A percentile compares a stretch with the other conserved stretches of the same genome.
Conservation (phyloP, 2,888 invertebrate genomes). For the Agrotis ipsilon region DNA sequence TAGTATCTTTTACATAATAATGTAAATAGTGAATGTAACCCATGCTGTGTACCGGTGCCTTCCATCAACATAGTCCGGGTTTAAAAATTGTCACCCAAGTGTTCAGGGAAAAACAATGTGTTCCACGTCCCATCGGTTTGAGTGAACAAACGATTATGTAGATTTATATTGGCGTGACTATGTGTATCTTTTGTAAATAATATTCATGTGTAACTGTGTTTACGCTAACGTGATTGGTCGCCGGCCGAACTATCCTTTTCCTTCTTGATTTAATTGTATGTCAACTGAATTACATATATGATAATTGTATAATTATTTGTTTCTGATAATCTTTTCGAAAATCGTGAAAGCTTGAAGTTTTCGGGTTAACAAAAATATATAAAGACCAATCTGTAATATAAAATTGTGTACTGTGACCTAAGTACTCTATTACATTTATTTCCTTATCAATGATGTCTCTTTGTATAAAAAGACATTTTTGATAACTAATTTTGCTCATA, state of each 20-base stretch:
- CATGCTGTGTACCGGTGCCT: slow-evolving; percentile 2
- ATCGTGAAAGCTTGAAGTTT: slow-evolving; percentile 11
- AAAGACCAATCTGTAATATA: slow-evolving; percentile 32
- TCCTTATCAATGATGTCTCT: slow-evolving; percentile 36
- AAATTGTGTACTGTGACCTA: slow-evolving; percentile 48
- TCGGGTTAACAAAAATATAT: slow-evolving; percentile 1
- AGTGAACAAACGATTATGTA: slow-evolving; percentile 34
- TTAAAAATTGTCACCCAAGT: slow-evolving; percentile 21
- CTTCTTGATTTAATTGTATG: slow-evolving; percentile 25
- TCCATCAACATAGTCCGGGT: background rate
- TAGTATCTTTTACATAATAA: slow-evolving; percentile 2
- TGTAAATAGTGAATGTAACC: slow-evolving; percentile 26
- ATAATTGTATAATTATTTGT: slow-evolving; percentile 33
- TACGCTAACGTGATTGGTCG: slow-evolving; percentile 28
- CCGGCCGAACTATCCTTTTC: slow-evolving; percentile 19
- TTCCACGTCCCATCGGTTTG: slow-evolving; percentile 22
- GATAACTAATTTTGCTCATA: slow-evolving; percentile 53
- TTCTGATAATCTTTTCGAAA: slow-evolving; percentile 18
- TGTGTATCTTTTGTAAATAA: slow-evolving; percentile 57
- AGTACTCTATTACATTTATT: slow-evolving; percentile 47
- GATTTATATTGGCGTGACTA: slow-evolving; percentile 19
- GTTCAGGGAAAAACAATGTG: slow-evolving; percentile 39
- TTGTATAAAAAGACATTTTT: slow-evolving; percentile 40
- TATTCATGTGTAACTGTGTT: slow-evolving; percentile 24
- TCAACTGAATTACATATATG: slow-evolving; percentile 45